These are phyloP conservation scores for Podiceps cristatus DNA, from an alignment of 2,113 vertebrate species.

Conservation along the genomic window DNA sequence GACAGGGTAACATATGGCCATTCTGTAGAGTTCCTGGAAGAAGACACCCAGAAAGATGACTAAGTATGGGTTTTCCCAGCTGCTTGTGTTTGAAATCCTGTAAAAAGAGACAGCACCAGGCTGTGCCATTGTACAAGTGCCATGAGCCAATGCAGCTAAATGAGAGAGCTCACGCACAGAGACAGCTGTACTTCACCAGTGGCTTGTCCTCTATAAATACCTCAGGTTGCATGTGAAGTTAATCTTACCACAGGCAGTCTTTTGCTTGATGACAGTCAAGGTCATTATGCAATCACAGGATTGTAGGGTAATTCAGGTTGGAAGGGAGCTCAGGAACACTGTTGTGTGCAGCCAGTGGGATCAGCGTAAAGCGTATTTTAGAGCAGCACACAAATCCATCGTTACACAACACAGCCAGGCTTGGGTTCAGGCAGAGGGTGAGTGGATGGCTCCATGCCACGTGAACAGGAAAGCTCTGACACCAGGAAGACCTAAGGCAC, in stretches of 20 bases:
- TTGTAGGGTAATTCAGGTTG: neutral
- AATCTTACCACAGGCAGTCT: neutral
- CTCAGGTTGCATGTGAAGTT: neutral
- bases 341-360: neutral
- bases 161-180: neutral
- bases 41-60: constrained; percentile 12
- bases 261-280: neutral
- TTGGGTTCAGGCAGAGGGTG: neutral
- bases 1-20: constrained; percentile 36
- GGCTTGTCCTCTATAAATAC: constrained; percentile 19
- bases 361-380: neutral
- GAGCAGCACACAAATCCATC: neutral
- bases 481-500: neutral
- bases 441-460: neutral
- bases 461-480: neutral
- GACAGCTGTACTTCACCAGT: neutral
- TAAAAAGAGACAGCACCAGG: constrained; percentile 1
- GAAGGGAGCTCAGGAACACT: neutral
- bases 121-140: neutral
- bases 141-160: neutral
- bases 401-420: neutral
- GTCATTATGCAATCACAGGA: neutral
- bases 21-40: constrained; percentile 40
- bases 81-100: constrained; percentile 5
- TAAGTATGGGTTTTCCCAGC: constrained; percentile 39